These are phyloP conservation scores for Aselliscus stoliczkanus DNA, from an alignment of 2,797 vertebrate genomes.

Conservation along the genomic window DNA sequence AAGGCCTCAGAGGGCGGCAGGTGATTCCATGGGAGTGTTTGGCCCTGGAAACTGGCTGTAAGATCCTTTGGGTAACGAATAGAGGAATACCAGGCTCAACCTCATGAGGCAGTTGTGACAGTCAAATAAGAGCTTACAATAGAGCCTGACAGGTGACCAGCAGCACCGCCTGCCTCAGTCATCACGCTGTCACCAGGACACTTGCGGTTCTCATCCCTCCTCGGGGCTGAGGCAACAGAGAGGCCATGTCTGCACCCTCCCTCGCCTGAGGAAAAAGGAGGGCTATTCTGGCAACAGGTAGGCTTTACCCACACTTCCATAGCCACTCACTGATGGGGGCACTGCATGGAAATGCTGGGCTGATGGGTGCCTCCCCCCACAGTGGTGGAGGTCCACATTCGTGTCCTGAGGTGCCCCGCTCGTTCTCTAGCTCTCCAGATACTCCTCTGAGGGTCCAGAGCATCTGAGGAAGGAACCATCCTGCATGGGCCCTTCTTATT, in stretches of 20 bases:
- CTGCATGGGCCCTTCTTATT: neutral
- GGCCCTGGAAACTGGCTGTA: neutral
- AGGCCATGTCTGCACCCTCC: neutral
- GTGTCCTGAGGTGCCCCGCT: neutral
- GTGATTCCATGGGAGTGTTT: neutral
- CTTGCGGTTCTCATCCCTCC: neutral
- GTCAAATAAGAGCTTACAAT: neutral
- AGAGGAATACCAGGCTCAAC: neutral
- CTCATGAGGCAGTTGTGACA: neutral
- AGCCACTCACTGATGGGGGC: neutral
- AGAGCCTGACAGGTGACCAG: neutral
- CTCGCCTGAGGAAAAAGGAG: neutral
- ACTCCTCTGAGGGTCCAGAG: neutral
- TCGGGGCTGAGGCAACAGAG: neutral
- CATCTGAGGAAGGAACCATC: neutral
- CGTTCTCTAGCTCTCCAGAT: neutral
- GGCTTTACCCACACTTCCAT: neutral
- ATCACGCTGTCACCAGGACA: rapidly evolving
- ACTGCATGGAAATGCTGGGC: neutral
- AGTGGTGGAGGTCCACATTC: neutral
- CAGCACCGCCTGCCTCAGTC: neutral
- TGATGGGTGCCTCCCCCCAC: neutral
- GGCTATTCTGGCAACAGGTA: neutral
- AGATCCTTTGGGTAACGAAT: neutral
- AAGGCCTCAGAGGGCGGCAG: neutral